Base-by-base conservation (phyloP, 2,113 vertebrate genomes). In the Neogobius melanostomus region DNA sequence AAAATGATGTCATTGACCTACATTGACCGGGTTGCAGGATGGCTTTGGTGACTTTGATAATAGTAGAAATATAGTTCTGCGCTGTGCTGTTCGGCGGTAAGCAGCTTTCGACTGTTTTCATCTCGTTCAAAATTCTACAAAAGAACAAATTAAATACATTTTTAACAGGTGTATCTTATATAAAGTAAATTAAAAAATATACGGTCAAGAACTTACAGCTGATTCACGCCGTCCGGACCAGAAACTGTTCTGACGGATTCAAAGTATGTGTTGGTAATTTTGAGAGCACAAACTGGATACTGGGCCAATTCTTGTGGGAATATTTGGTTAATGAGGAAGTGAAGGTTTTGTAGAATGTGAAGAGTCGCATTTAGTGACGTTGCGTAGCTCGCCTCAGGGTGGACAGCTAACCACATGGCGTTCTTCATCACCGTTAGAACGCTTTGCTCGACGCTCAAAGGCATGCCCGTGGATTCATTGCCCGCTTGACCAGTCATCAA, bases 61-160 rank as follows among this genome's bases (percentile, higher is more conserved):
- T 44, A 8, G 63, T 10, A 56, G 89, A 88, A 9, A 92, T 5
- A 69, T 82, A 88, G 63, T 69, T 11, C 47, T 68, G 64, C 10
- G 79, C 79, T 9, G 85, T 72, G 82, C 50, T 69, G 82, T 92
- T 82, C 7, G 64, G 54, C 0, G 87, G 81, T n/a, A 93, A 73
- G 17, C 89, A 70, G 70, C 71, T 78, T 50, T 82, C 73, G 28
- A 92, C 16, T 6, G 71, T 75, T 59, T 72, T 75, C 84, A 93
- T 71, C 50, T 90, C 68, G 46, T 86, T 82, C 68, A 92, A 46
- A 73, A 93, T 85, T 50, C 92, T 94, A 53, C 44, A 71, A 36
- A 80, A 79, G 78, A 44, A 4, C 15, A n/a, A 45, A 61, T 36
- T 2, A 36, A 36, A 36, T 4, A 61, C 42, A 59, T 42, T 42